These are phyloP conservation scores for Cotesia glomerata DNA, from an alignment of 1,140 invertebrate genomes.

Conservation along the genomic window DNA sequence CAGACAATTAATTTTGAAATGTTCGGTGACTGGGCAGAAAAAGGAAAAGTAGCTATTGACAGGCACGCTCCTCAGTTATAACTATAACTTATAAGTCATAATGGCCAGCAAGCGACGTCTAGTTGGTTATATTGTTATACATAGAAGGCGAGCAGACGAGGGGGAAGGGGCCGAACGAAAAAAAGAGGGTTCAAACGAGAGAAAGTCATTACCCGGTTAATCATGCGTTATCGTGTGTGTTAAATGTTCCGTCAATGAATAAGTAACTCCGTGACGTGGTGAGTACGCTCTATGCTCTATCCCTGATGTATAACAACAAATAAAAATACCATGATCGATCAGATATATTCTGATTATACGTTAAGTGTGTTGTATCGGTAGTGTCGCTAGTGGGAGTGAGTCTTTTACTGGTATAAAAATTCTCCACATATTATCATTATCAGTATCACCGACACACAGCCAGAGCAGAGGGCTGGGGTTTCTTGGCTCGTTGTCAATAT, in stretches of 20 bases:
- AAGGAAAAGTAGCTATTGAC: neutral
- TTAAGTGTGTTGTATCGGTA: too few species aligned
- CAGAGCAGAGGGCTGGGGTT: conserved; percentile 28
- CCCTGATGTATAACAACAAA: too few species aligned
- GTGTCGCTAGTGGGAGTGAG: neutral
- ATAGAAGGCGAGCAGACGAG: conserved; percentile 1
- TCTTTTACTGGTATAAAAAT: neutral
- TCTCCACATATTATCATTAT: too few species aligned
- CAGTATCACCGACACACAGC: too few species aligned
- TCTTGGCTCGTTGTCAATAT: conserved; percentile 57
- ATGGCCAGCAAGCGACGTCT: neutral
- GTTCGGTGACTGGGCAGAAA: conserved; percentile 24
- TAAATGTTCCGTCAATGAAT: conserved; percentile 63
- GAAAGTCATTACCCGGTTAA: conserved; percentile 62
- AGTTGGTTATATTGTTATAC: conserved; percentile 17
- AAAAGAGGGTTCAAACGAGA: conserved; percentile 11
- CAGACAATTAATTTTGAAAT: conserved; percentile 21
- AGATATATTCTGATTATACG: too few species aligned
- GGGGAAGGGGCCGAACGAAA: neutral
- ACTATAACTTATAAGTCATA: neutral
- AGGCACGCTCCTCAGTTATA: neutral
- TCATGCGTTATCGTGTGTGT: conserved; percentile 63
- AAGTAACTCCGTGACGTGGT: conserved; percentile 52
- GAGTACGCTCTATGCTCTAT: conserved; percentile 31
- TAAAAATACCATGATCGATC: too few species aligned